Evolutionary conservation across 2,797 vertebrate genomes (phyloP).

Genomic region (Craterocephalus amniculus): DNA sequence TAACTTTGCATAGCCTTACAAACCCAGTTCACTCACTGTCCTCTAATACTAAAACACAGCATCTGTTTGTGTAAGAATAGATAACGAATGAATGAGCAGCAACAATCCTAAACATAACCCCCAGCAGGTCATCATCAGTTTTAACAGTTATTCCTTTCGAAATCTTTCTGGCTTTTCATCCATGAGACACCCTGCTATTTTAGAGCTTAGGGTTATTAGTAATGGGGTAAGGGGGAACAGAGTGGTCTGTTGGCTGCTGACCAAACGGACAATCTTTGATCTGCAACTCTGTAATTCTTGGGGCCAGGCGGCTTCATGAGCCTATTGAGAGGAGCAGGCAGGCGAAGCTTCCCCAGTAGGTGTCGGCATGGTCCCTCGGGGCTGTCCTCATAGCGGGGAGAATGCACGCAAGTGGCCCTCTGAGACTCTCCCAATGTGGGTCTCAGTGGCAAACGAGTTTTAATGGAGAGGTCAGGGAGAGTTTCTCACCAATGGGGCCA

Average conservation of each 20-base stretch:
- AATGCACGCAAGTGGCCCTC: constrained; percentile 79
- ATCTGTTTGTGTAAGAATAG: background rate
- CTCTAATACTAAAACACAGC: background rate
- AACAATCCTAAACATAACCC: constrained; percentile 6
- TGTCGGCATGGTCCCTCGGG: constrained; percentile 73
- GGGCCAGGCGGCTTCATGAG: constrained; percentile 54
- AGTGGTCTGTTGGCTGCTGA: constrained; percentile 71
- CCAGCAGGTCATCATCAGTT: constrained; percentile 33
- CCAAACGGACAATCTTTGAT: constrained; percentile 80
- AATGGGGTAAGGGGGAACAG: constrained; percentile 57
- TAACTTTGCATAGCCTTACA: background rate
- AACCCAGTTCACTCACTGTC: background rate
- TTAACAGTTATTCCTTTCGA: constrained; percentile 53
- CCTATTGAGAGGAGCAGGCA: constrained; percentile 44
- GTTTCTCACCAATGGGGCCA: constrained; percentile 75
- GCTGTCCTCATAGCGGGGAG: constrained; percentile 71
- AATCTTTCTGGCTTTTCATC: constrained; percentile 52
- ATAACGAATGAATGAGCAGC: constrained; percentile 4
- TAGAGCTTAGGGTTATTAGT: constrained; percentile 61
- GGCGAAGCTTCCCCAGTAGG: constrained; percentile 64
- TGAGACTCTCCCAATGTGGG: constrained; percentile 66
- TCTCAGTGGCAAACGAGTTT: constrained; percentile 78
- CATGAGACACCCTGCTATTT: constrained; percentile 54
- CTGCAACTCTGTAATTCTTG: constrained; percentile 67
- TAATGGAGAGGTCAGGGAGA: constrained; percentile 80